Evolutionary conservation across 2,888 invertebrate species (phyloP).

Genomic region (Ceratothoa steindachneri): DNA sequence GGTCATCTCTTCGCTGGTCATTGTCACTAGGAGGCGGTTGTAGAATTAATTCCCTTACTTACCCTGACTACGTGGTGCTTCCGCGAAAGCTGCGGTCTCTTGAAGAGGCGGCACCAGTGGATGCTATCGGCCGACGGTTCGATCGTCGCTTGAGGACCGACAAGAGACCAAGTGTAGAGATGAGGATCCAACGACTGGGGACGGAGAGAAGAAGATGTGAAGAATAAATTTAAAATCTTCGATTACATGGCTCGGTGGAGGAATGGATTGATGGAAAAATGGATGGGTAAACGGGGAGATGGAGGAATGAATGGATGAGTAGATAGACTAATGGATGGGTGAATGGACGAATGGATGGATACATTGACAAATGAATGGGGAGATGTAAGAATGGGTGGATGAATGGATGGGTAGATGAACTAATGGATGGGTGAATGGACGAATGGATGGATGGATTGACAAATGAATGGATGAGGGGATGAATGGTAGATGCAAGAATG

Average conservation of each 20-base stretch:
- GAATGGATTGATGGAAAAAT: not conserved
- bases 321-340: no score
- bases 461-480: no score
- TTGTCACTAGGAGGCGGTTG: no score
- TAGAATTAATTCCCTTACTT: no score
- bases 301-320: not conserved
- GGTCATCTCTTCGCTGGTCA: no score
- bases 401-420: no score
- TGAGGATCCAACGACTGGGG: not conserved
- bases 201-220: not conserved
- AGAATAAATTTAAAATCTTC: not conserved
- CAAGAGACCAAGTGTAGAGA: constrained; percentile 30
- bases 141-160: constrained; percentile 58
- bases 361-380: no score
- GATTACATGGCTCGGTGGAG: not conserved
- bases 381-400: no score
- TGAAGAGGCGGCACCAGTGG: constrained; percentile 66
- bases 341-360: no score
- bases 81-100: constrained; percentile 61
- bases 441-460: no score
- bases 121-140: constrained; percentile 63
- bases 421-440: no score
- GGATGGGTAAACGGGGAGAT: not conserved
- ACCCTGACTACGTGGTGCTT: constrained; percentile 68
- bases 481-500: no score